Percentiles rank a stretch among this genome's conserved stretches.
These are phyloP conservation scores for Trachemys scripta DNA, from an alignment of 2,113 vertebrate species.

Conservation along the genomic window DNA sequence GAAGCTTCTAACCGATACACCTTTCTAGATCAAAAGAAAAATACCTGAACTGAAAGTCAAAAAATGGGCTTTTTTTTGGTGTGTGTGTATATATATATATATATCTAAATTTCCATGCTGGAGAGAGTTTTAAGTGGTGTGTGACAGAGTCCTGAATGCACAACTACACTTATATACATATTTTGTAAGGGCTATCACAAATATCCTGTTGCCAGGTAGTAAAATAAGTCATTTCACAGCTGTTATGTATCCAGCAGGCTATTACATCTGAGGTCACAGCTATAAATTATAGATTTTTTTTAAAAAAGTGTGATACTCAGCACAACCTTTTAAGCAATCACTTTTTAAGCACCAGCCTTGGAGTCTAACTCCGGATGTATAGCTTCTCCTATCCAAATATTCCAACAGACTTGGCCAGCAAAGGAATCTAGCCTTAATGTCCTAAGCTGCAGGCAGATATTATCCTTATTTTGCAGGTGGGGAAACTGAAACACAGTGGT, in stretches of 20 bases:
- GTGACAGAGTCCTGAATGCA: rapidly evolving
- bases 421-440: rapidly evolving
- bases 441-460: rapidly evolving
- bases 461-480: rapidly evolving
- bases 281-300: not conserved
- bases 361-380: rapidly evolving
- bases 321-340: not conserved
- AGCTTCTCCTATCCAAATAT: not conserved
- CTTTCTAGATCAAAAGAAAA: not conserved
- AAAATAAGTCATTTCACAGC: not conserved
- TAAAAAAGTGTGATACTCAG: not conserved
- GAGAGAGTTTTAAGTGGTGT: rapidly evolving
- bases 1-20: not conserved
- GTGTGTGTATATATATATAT: rapidly evolving
- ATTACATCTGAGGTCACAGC: not conserved
- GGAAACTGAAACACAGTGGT: not conserved
- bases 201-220: not conserved
- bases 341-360: not conserved
- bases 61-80: not conserved
- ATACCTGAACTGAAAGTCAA: not conserved
- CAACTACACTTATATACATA: not conserved
- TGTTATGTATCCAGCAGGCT: not conserved
- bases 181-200: not conserved
- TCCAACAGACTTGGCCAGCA: rapidly evolving
- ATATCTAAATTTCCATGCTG: rapidly evolving